Evolutionary conservation across 2,113 vertebrate genomes (phyloP), one percentile per base, ranked within the genome.

Genomic region (Probosciger aterrimus): DNA sequence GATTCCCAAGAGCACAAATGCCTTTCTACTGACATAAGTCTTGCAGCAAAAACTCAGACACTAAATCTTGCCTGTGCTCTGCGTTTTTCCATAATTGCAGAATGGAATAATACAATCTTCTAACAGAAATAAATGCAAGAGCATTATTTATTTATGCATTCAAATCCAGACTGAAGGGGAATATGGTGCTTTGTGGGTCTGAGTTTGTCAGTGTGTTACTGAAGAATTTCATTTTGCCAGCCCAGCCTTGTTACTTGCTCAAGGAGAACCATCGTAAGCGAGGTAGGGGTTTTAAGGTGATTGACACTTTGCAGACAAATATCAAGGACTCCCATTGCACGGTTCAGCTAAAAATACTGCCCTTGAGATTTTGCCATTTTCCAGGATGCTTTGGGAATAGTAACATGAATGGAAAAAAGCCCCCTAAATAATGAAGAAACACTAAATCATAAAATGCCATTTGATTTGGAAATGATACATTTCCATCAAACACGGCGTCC

Each of bases 1-100:
- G 91, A 91, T 97, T 96, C 94, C 94, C 95, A 65, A 65, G 83
- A 93, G 96, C 76, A 83, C 76, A 88, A 95, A 89, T 52, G 95
- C 87, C 85, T 95, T 84, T 88, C 89, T 37, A 65, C 93, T 93
- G 91, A 92, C 91, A 94, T n/a, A 71, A 94, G 91, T 74, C 88
- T 91, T 47, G 86, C 84, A 22, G 46, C 28, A 68, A 93, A 83
- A 85, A n/a, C n/a, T n/a, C 31, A 79, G 74, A 86, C 95, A 50
- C 74, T 80, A 74, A 90, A 87, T 93, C 94, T 78, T 90, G 41
- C 83, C 9, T 47, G 35, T 76, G 53, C 93, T 57, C 57, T 92
- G 86, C 59, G 17, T 82, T 94, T 87, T 95, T 88, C 93, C 74
- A 31, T 91, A 87, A 94, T 86, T 84, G 73, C 91, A 82, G 83